phyloP scores from a whole-genome alignment of 53 echinoderm and acorn worm species.

The Astropecten irregularis region DNA sequence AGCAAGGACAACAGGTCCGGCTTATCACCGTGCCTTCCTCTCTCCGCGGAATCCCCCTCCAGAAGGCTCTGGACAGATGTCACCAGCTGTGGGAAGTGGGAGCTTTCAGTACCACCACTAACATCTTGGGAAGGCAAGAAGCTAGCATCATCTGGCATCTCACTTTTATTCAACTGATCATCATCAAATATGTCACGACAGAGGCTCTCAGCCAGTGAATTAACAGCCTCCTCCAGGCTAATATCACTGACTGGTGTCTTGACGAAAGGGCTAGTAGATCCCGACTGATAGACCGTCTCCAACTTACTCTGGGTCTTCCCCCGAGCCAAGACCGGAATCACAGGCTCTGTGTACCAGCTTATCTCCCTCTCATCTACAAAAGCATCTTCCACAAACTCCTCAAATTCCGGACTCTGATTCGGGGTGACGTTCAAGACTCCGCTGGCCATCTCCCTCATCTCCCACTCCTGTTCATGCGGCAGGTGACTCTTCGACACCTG shows the following conservation, averaged over 20 bases:
- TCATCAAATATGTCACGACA: conserved; percentile 93
- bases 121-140: neutral
- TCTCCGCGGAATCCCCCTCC: conserved; percentile 52
- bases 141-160: neutral
- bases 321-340: conserved; percentile 37
- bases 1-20: conserved; percentile 41
- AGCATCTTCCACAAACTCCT: conserved; percentile 35
- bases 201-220: conserved; percentile 88
- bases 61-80: conserved; percentile 17
- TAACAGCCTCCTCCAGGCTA: conserved; percentile 91
- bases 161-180: neutral
- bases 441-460: conserved; percentile 14
- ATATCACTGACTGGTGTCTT: conserved; percentile 45
- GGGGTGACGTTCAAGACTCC: conserved; percentile 16
- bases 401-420: conserved; percentile 32
- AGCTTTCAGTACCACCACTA: neutral
- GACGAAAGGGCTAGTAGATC: conserved; percentile 8
- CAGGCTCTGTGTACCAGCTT: conserved; percentile 70
- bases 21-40: conserved; percentile 47
- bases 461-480: conserved; percentile 35
- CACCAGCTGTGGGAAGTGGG: neutral
- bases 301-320: conserved; percentile 54
- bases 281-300: conserved; percentile 55
- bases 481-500: conserved; percentile 26
- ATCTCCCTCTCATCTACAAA: conserved; percentile 46